Evolutionary conservation across 2,113 vertebrate species (phyloP).

Genomic region (Nestor notabilis): DNA sequence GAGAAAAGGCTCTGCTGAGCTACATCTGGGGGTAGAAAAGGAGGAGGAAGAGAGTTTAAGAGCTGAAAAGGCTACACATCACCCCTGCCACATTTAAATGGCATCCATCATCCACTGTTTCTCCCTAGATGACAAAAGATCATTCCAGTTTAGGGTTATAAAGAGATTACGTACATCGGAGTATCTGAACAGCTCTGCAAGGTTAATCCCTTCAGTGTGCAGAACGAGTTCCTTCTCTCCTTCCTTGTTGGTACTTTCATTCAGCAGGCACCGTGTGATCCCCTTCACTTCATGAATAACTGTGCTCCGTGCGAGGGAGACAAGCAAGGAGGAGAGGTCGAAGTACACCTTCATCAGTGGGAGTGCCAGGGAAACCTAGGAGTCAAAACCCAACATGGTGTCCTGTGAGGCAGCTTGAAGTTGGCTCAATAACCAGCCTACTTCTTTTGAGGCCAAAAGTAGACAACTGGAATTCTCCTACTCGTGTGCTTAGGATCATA

Average conservation of each 20-base stretch:
- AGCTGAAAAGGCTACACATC: background rate
- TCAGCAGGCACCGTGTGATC: conserved; percentile 89
- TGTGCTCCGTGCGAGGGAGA: conserved; percentile 76
- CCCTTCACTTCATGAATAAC: conserved; percentile 88
- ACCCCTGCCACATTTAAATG: background rate
- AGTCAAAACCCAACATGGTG: background rate
- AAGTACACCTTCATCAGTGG: conserved; percentile 89
- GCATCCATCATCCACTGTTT: background rate
- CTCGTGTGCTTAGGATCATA: background rate
- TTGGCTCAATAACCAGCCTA: background rate
- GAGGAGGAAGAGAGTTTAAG: background rate
- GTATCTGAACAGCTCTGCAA: conserved; percentile 87
- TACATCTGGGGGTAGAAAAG: background rate
- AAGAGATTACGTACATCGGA: conserved; percentile 73
- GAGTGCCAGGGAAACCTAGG: conserved; percentile 83
- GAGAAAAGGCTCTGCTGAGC: background rate
- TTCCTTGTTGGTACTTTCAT: conserved; percentile 73
- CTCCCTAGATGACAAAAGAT: background rate
- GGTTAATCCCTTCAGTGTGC: conserved; percentile 94
- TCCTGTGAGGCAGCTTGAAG: background rate
- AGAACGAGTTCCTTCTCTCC: conserved; percentile 82
- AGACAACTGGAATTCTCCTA: background rate
- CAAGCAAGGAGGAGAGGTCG: conserved; percentile 87
- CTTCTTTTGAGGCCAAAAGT: background rate
- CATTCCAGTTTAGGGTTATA: background rate